A percentile compares a stretch with the other conserved stretches of the same genome.
Evolutionary conservation across 2,113 vertebrate species (phyloP).

Genomic region (Gambusia holbrooki): DNA sequence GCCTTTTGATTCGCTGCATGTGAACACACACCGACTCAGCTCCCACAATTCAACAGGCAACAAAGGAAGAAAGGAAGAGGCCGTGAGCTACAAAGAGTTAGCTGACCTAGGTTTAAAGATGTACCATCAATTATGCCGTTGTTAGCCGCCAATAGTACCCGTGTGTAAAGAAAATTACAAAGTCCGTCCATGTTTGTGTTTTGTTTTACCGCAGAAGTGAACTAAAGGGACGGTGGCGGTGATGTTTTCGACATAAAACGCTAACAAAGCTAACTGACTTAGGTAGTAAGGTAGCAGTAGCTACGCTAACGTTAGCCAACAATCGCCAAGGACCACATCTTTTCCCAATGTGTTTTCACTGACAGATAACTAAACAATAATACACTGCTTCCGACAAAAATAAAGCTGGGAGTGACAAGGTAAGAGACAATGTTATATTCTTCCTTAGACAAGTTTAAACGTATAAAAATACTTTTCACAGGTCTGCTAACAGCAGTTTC

Average conservation of each 20-base stretch:
- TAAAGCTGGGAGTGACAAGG: neutral
- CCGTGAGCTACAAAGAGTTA: conserved; percentile 71
- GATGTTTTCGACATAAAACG: conserved; percentile 56
- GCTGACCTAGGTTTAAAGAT: conserved; percentile 55
- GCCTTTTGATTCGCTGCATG: conserved; percentile 23
- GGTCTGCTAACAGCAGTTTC: conserved; percentile 44
- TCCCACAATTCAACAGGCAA: conserved; percentile 84
- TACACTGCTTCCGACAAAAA: neutral
- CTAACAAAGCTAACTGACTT: conserved; percentile 60
- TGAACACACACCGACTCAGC: conserved; percentile 25
- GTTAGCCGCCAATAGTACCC: neutral
- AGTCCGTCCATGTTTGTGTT: neutral
- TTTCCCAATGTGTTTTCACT: conserved; percentile 19
- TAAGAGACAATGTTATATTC: neutral
- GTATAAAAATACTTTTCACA: neutral
- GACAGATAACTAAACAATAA: conserved; percentile 1
- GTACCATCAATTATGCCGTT: conserved; percentile 36
- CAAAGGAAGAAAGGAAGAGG: conserved; percentile 80
- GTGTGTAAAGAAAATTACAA: conserved; percentile 18
- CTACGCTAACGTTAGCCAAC: conserved; percentile 61
- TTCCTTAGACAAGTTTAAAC: neutral
- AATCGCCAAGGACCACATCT: conserved; percentile 36
- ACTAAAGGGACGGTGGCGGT: conserved; percentile 27
- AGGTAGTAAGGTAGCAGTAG: conserved; percentile 51
- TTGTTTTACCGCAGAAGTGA: neutral